phyloP scores from a whole-genome alignment of 2,888 invertebrate genomes.

The Nowickia ferox region DNA sequence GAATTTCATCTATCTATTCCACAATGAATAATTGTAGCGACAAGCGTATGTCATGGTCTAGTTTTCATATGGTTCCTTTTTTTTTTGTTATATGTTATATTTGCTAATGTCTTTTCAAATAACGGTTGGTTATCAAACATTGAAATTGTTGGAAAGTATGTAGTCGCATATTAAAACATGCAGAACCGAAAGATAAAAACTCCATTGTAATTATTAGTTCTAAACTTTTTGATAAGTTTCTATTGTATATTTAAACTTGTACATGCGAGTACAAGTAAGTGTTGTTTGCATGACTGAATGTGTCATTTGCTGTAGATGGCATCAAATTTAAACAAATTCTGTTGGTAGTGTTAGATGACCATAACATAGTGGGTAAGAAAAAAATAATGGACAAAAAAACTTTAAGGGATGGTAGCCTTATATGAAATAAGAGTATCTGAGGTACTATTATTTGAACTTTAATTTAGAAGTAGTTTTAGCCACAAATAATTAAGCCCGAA shows the following conservation, averaged over 20 bases:
- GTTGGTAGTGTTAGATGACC: conserved; percentile 45
- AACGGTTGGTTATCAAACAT: conserved; percentile 54
- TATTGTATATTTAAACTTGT: conserved; percentile 21
- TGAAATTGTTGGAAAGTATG: conserved; percentile 25
- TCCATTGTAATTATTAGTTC: conserved; percentile 46
- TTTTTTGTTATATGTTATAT: conserved; percentile 4
- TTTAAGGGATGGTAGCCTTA: background rate
- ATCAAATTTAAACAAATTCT: conserved; percentile 26
- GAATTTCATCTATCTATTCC: background rate
- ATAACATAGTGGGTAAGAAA: conserved; percentile 24
- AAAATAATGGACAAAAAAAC: background rate
- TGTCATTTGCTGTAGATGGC: conserved; percentile 52
- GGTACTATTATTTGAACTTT: too few relatives aligned
- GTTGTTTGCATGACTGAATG: conserved; percentile 60
- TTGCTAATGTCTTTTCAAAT: conserved; percentile 23
- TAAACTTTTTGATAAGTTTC: conserved; percentile 38
- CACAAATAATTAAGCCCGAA: too few relatives aligned
- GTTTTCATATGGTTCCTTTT: conserved; percentile 18
- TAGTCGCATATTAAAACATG: conserved; percentile 57
- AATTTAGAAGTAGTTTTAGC: too few relatives aligned
- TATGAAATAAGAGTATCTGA: too few relatives aligned
- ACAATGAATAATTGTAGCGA: conserved; percentile 20
- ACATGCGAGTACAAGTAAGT: background rate
- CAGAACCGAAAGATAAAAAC: conserved; percentile 46
- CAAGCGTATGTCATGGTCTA: conserved; percentile 58